Evolutionary conservation across 2,888 invertebrate genomes (phyloP).

Genomic region (Cerceris ruficornis): DNA sequence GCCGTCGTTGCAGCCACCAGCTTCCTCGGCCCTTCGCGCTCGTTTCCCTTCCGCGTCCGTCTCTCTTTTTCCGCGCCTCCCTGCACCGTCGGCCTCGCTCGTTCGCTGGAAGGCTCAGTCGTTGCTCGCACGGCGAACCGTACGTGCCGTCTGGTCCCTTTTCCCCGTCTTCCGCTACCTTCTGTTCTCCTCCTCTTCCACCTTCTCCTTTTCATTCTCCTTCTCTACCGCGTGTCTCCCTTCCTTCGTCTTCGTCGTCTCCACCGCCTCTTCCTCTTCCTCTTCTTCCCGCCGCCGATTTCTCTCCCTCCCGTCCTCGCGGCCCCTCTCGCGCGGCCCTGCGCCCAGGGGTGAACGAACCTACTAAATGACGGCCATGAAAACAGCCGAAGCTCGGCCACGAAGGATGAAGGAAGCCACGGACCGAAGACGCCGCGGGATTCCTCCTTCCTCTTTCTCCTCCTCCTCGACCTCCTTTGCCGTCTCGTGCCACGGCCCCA

Average conservation of each 20-base stretch:
- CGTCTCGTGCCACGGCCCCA: slow-evolving; percentile 3
- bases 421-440: slow-evolving; percentile 72
- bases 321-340: slow-evolving; percentile 66
- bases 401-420: slow-evolving; percentile 77
- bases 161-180: slow-evolving; percentile 42
- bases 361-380: slow-evolving; percentile 82
- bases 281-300: slow-evolving; percentile 60
- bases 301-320: slow-evolving; percentile 44
- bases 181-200: slow-evolving; percentile 19
- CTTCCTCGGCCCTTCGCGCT: slow-evolving; percentile 57
- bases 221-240: slow-evolving; percentile 27
- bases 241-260: slow-evolving; percentile 35
- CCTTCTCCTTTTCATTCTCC: slow-evolving; percentile 24
- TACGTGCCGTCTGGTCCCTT: slow-evolving; percentile 76
- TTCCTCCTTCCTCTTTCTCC: slow-evolving; percentile 36
- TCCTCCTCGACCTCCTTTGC: slow-evolving; percentile 18
- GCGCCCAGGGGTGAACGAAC: slow-evolving; percentile 81
- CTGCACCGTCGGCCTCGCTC: slow-evolving; percentile 39
- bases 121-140: slow-evolving; percentile 64
- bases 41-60: slow-evolving; percentile 32
- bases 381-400: slow-evolving; percentile 80
- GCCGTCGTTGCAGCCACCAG: slow-evolving; percentile 27
- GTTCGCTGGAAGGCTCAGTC: slow-evolving; percentile 56
- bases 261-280: slow-evolving; percentile 49
- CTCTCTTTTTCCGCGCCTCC: too few species aligned